Percentiles rank a stretch among this genome's conserved stretches.
These are phyloP conservation scores for Morpho deidamia DNA, from an alignment of 2,888 invertebrate genomes.

Conservation along the genomic window DNA sequence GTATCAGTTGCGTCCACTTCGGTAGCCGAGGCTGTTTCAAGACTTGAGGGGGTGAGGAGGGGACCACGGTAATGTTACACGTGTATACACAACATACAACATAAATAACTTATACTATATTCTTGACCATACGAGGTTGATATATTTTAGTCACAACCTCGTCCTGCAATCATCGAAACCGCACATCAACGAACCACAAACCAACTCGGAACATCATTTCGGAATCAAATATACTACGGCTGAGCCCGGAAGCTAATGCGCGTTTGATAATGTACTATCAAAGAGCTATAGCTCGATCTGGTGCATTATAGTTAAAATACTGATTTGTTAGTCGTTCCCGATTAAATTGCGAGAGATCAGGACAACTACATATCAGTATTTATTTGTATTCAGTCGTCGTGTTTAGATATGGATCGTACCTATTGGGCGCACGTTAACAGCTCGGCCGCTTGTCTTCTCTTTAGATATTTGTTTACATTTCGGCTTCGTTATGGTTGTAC, in stretches of 20 bases:
- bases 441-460: too few species aligned
- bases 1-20: constrained; percentile 16
- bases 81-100: constrained; percentile 35
- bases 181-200: constrained; percentile 26
- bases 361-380: constrained; percentile 1
- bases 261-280: too few species aligned
- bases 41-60: constrained; percentile 28
- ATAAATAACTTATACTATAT: constrained; percentile 51
- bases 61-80: constrained; percentile 22
- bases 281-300: not conserved
- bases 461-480: too few species aligned
- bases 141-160: constrained; percentile 22
- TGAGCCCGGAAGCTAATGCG: not conserved
- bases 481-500: not conserved
- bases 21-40: constrained; percentile 57
- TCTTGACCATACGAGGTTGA: constrained; percentile 32
- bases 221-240: constrained; percentile 21
- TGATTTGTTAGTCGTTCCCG: not conserved
- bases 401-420: constrained; percentile 8
- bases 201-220: constrained; percentile 25
- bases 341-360: constrained; percentile 5
- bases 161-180: constrained; percentile 28
- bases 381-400: not conserved
- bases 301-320: not conserved
- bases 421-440: too few species aligned